A percentile compares a stretch with the other conserved stretches of the same genome.
Evolutionary conservation across 2,888 invertebrate species (phyloP).

Genomic region (Emmelina monodactyla): DNA sequence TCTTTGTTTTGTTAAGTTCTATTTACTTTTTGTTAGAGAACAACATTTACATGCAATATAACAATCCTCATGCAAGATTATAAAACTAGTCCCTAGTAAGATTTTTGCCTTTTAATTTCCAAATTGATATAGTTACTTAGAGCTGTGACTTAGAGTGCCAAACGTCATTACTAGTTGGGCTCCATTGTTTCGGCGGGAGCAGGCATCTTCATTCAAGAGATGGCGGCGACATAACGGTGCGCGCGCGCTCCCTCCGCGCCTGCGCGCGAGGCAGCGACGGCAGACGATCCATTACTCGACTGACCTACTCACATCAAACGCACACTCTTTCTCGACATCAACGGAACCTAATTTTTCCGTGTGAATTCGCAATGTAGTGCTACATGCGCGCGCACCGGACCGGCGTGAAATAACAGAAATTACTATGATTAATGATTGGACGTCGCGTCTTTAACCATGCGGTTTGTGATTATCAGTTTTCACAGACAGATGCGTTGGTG

Average conservation of each 20-base stretch:
- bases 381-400: not conserved
- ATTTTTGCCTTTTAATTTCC: too few species aligned
- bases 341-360: constrained; percentile 63
- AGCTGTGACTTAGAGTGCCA: constrained; percentile 49
- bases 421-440: constrained; percentile 27
- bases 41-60: too few species aligned
- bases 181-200: constrained; percentile 63
- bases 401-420: constrained; percentile 43
- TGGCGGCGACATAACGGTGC: constrained; percentile 62
- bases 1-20: too few species aligned
- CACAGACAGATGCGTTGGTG: constrained; percentile 2
- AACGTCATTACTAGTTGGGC: constrained; percentile 38
- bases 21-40: too few species aligned
- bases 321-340: constrained; percentile 67
- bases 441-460: constrained; percentile 7
- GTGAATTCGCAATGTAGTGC: constrained; percentile 47
- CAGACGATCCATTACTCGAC: constrained; percentile 60
- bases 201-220: constrained; percentile 66
- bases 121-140: constrained; percentile 41
- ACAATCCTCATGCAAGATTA: too few species aligned
- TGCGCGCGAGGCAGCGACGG: constrained; percentile 32
- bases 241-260: constrained; percentile 37
- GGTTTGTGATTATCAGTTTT: constrained; percentile 3
- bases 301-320: constrained; percentile 61
- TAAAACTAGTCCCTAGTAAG: too few species aligned